Conservation (phyloP, 92 coral and sea anemone species). For the Desmophyllum pertusum region DNA sequence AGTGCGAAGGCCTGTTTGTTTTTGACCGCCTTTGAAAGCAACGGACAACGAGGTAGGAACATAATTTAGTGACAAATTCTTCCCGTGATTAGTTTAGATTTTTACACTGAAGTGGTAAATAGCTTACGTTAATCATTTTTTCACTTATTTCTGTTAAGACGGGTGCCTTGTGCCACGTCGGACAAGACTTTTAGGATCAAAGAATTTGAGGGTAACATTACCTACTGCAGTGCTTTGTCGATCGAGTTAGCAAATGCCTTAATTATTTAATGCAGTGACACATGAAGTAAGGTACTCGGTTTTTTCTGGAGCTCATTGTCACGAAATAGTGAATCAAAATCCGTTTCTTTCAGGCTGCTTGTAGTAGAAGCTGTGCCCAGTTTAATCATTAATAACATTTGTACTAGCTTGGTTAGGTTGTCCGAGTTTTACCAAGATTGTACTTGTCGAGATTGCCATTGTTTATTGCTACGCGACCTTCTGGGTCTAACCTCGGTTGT, state of each 20-base stretch:
- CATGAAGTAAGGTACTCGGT: background rate
- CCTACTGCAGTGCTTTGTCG: conserved; percentile 7
- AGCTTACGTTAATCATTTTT: background rate
- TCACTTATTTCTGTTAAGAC: background rate
- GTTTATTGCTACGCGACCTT: background rate
- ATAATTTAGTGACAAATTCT: background rate
- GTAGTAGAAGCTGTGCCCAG: background rate
- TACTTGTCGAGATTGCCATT: background rate
- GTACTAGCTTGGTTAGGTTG: background rate
- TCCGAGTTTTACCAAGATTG: background rate
- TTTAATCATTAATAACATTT: background rate
- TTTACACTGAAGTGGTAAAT: background rate
- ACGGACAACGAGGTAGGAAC: conserved; percentile 36
- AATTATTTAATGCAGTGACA: conserved; percentile 9
- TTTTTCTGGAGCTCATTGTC: background rate
- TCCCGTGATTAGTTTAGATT: background rate
- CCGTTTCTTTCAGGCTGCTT: background rate
- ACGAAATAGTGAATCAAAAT: background rate
- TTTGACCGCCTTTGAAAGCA: conserved; percentile 43
- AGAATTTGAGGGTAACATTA: background rate
- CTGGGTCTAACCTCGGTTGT: background rate
- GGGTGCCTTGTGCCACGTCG: background rate
- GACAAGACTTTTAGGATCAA: background rate
- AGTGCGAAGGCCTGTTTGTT: conserved; percentile 25
- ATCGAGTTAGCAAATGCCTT: background rate